Base-by-base conservation (phyloP, 2,113 vertebrate genomes). In the Laterallus jamaicensis region DNA sequence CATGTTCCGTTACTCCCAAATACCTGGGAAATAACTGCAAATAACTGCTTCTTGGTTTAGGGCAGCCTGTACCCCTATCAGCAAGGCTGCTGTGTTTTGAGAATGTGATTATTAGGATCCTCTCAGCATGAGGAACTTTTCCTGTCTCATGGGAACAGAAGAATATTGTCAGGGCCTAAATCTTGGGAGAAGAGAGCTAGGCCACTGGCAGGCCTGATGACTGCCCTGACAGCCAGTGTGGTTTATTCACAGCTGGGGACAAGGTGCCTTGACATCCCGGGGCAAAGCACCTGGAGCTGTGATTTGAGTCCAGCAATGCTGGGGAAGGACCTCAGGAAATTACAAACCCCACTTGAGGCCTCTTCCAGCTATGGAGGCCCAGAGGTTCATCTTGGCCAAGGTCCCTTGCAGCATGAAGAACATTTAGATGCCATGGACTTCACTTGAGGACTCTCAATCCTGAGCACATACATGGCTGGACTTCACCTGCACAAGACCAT, bases 291-390 rank as follows among this genome's bases (percentile, higher is more conserved):
- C 16, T 12, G 1, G 1, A 60, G 39, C 12, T 17, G 11, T 25
- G 58, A 47, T 32, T 85, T 64, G 22, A 47, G 19, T 12, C 66
- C 2, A 0, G 7, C 1, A 18, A 11, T 9, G 2, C 39, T 1
- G 0, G 26, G 22, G 44, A 25, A 82, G 12, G 25, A 68, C 28
- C 39, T 79, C 20, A 10, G 3, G 59, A 76, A 49, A 20, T 6
- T 77, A 47, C 76, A 70, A 31, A 81, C 49, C 54, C 26, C 40
- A 88, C 24, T 71, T 21, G 21, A n/a, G 50, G 13, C 4, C 74
- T 37, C 29, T 44, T 55, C 37, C 78, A 80, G 39, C 15, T 59
- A 2, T 5, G 32, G 20, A 82, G 20, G 4, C 68, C 21, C 21
- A 16, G 59, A 62, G 56, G 5, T 67, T 50, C n/a, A 19, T 1